A percentile compares a stretch with the other conserved stretches of the same genome.
Evolutionary conservation across 2,888 invertebrate genomes (phyloP).

Genomic region (Epsilonema sp.): DNA sequence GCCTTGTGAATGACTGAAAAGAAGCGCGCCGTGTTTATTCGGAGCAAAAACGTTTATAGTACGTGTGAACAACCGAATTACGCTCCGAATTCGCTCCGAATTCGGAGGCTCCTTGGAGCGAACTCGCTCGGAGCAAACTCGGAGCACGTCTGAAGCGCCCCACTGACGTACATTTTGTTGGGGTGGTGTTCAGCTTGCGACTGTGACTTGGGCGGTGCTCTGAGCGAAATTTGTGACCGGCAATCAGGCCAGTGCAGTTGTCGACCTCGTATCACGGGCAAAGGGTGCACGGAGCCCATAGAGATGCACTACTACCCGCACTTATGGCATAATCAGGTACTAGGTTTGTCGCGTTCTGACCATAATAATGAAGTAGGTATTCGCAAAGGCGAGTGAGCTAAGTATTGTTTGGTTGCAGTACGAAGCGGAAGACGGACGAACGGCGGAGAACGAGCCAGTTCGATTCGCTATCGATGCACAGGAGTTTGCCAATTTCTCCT

Average conservation of each 20-base stretch:
- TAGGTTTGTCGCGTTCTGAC: background rate
- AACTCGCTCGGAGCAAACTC: no score
- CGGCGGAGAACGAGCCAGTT: constrained; percentile 48
- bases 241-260: constrained; percentile 69
- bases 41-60: no score
- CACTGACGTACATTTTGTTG: no score
- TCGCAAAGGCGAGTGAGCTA: no score
- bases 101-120: no score
- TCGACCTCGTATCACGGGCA: constrained; percentile 66
- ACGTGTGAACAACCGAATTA: no score
- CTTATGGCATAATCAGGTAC: constrained; percentile 45
- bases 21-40: no score
- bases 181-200: constrained; percentile 66
- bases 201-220: constrained; percentile 92
- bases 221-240: constrained; percentile 60
- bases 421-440: constrained; percentile 67
- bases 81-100: no score
- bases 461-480: constrained; percentile 57
- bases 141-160: no score
- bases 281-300: constrained; percentile 65
- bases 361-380: no score
- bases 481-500: constrained; percentile 71
- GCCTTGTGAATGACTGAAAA: no score
- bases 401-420: constrained; percentile 41
- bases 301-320: constrained; percentile 83